Conservation (phyloP, 2,113 vertebrate species). For the Aplodontia rufa region DNA sequence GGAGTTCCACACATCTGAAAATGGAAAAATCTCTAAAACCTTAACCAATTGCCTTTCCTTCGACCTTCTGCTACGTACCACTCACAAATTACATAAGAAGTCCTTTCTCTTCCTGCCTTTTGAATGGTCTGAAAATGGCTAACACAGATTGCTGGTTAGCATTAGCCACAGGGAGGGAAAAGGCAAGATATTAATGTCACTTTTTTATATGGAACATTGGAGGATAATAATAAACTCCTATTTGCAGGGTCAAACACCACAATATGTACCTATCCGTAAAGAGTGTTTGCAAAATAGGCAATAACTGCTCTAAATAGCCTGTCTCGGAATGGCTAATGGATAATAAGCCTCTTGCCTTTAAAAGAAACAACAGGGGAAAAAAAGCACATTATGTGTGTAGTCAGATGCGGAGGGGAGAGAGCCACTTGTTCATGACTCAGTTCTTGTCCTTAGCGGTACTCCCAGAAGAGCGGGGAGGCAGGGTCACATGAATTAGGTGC, state of each 20-base stretch:
- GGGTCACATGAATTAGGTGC: accelerated
- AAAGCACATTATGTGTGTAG: not conserved
- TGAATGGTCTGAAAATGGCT: conserved; percentile 55
- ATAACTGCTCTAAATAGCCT: conserved; percentile 61
- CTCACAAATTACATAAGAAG: not conserved
- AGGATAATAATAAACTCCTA: conserved; percentile 62
- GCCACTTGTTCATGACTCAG: not conserved
- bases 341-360: conserved; percentile 52
- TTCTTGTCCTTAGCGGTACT: not conserved
- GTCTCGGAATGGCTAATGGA: conserved; percentile 56
- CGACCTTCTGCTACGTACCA: conserved; percentile 8
- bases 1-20: conserved; percentile 41
- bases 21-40: not conserved
- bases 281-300: conserved; percentile 60
- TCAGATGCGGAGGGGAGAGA: accelerated
- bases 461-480: not conserved
- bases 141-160: conserved; percentile 38
- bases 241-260: conserved; percentile 50
- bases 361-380: conserved; percentile 55
- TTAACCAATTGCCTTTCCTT: conserved; percentile 43
- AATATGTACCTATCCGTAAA: conserved; percentile 45
- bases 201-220: conserved; percentile 32
- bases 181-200: conserved; percentile 13
- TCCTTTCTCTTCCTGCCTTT: conserved; percentile 14
- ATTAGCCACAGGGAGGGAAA: conserved; percentile 44